phyloP scores from a whole-genome alignment of 2,888 invertebrate genomes.

The Caenorhabditis uteleia region DNA sequence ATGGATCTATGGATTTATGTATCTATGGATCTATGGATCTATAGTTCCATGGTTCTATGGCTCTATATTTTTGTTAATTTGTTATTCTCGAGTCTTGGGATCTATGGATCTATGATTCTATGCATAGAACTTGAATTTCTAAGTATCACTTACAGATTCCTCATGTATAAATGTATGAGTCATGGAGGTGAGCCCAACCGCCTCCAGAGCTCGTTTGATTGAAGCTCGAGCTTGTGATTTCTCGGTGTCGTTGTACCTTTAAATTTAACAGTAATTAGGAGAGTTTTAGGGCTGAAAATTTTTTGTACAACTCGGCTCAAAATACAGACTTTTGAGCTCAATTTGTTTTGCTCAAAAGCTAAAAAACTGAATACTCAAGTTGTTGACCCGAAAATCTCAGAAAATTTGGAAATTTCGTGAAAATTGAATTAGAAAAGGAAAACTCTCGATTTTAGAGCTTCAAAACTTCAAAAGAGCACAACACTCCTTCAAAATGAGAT shows the following conservation, averaged over 20 bases:
- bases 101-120: too few species aligned
- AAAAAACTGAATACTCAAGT: not conserved
- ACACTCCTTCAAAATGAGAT: too few species aligned
- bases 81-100: too few species aligned
- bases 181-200: slow-evolving; percentile 40
- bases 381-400: slow-evolving; percentile 1
- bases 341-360: not conserved
- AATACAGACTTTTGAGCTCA: not conserved
- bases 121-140: not conserved
- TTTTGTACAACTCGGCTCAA: not conserved
- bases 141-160: slow-evolving; percentile 39
- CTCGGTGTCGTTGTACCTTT: slow-evolving; percentile 43
- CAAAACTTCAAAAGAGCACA: slow-evolving; percentile 6
- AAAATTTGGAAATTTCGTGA: slow-evolving; percentile 4
- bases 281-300: not conserved
- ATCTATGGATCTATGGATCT: too few species aligned
- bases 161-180: slow-evolving; percentile 48
- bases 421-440: too few species aligned
- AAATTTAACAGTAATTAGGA: not conserved
- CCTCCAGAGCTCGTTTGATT: slow-evolving; percentile 42
- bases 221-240: slow-evolving; percentile 33
- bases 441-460: too few species aligned
- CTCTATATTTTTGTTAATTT: too few species aligned
- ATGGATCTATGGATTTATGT: too few species aligned
- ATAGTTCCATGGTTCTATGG: too few species aligned